Evolutionary conservation across 2,888 invertebrate genomes (phyloP), one percentile per base, ranked within the genome.

Genomic region (Ornithoptera alexandrae): DNA sequence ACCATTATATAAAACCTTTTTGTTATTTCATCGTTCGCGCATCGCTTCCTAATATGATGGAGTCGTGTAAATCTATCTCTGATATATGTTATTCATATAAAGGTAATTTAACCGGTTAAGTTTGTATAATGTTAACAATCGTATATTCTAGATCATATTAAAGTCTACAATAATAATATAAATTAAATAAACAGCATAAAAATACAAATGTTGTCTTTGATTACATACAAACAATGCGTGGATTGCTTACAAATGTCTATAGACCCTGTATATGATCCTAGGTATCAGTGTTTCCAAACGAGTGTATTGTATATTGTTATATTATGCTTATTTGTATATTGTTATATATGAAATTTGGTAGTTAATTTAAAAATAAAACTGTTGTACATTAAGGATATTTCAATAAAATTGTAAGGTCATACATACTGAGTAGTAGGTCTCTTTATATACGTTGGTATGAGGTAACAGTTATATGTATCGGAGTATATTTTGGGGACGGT

Each of bases 201-300:
- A 70, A 69, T 66, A 70, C 17, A 62, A 67, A 62, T 53, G 7
- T 58, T 12, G 65, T 46, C 20, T 60, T 62, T 62, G 42, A 69
- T 65, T 69, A 46, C 24, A 57, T 64, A 53, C 42, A 69, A 62
- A 22, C 57, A 75, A 69, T 72, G 65, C 65, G 67, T 69, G 72
- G 73, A 75, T 74, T 74, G 73, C 75, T 76, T 77, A 76, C n/a
- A 62, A 62, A 64, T 69, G 73, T 71, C 75, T 70, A 72, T 63
- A 69, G 70, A 79, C 79, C 79, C 79, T 79, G 79, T 78, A 76
- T 79, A 74, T 72, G 78, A 79, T 79, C 79, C 79, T 79, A 76
- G 63, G 59, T 71, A 57, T 12, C 67, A 62, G 68, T 65, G 65
- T 67, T 63, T 62, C 42, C 1, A 65, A 69, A 64, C 10, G 1